Base-by-base conservation (phyloP, 2,797 vertebrate species). In the Schizopygopsis malacanthus region DNA sequence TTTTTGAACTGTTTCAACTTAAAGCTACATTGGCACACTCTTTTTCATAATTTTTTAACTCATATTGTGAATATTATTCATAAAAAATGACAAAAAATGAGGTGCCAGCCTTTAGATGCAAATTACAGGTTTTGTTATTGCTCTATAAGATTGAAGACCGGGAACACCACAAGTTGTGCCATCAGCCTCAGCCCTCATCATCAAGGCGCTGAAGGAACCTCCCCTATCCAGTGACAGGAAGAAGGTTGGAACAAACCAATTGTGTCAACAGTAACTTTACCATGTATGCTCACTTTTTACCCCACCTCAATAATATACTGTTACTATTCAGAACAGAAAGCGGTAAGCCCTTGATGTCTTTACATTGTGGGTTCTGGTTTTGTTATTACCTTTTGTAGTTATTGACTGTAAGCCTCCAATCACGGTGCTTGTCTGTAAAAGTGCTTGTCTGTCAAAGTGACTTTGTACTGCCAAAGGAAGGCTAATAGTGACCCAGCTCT, bases 161-260 rank as follows among this genome's bases (percentile, higher is more conserved):
- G n/a, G n/a, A n/a, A n/a, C n/a, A n/a, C n/a, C n/a, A n/a, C n/a
- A n/a, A n/a, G 98, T 99, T 43, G 97, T 99, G 71, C 98, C 98
- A 11, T 99, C 98, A 79, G 98, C 98, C 1, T 99, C 98, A 0
- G 98, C 98, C 37, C 94, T 99, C 90, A 98, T 99, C 91, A 99
- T 99, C 95, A 99, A 98, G 91, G 98, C 98, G 43, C 95, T 99
- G 91, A 99, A 99, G 91, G 98, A 99, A 93, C 98, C 98, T 0
- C 98, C 98, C 16, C 96, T n/a, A n/a, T n/a, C n/a, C n/a, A n/a
- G 98, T 75, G 98, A 99, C 94, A 95, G 98, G 88, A 99, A 99
- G 95, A 99, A 99, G 95, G 97, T n/a, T n/a, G n/a, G n/a, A n/a
- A n/a, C n/a, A n/a, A n/a, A n/a, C n/a, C n/a, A n/a, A n/a, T n/a